A percentile compares a stretch with the other conserved stretches of the same genome.
phyloP scores from a whole-genome alignment of 2,888 invertebrate species.

The Junonia oenone region DNA sequence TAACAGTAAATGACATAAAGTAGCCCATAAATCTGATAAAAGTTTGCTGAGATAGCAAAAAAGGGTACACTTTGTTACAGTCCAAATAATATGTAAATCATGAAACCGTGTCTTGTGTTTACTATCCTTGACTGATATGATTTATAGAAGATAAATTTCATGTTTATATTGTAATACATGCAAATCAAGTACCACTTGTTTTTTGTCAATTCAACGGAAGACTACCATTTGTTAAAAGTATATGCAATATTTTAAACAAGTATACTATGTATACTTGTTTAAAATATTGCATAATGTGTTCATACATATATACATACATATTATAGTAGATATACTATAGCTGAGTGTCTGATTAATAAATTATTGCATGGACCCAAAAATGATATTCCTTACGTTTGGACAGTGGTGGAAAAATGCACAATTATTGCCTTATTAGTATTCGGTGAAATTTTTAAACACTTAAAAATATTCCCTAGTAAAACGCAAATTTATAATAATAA shows the following conservation, averaged over 20 bases:
- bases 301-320: too few relatives aligned
- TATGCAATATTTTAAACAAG: too few relatives aligned
- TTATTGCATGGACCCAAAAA: not conserved
- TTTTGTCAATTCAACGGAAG: constrained; percentile 27
- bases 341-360: too few relatives aligned
- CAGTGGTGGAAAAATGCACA: not conserved
- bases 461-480: not conserved
- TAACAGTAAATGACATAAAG: not conserved
- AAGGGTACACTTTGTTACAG: not conserved
- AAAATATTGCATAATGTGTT: too few relatives aligned
- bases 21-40: not conserved
- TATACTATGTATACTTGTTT: too few relatives aligned
- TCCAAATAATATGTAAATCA: not conserved
- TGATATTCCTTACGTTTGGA: not conserved
- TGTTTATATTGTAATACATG: constrained; percentile 37
- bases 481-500: not conserved
- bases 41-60: not conserved
- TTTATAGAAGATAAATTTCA: constrained; percentile 38
- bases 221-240: too few relatives aligned
- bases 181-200: constrained; percentile 41
- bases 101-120: not conserved
- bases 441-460: not conserved
- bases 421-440: not conserved
- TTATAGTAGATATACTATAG: not conserved
- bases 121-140: not conserved